Evolutionary conservation across 2,888 invertebrate genomes (phyloP).

Genomic region (Leptura quadrifasciata): DNA sequence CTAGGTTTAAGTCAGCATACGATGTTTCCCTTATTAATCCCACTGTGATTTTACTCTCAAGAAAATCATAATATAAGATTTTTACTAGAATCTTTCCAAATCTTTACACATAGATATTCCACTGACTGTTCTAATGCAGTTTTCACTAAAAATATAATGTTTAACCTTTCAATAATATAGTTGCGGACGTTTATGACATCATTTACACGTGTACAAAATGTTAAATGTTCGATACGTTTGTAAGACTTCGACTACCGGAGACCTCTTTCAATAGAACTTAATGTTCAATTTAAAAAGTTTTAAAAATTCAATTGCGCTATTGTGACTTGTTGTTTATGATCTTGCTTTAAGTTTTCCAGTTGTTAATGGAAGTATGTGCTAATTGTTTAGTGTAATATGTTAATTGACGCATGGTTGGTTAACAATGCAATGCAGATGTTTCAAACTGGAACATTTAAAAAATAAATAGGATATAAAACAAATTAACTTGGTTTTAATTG

Average conservation of each 20-base stretch:
- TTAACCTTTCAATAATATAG: background rate
- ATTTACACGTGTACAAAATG: background rate
- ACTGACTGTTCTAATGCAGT: too few relatives aligned
- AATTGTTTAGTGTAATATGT: constrained; percentile 11
- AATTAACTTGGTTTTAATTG: background rate
- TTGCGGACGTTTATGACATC: background rate
- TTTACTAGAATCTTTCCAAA: too few relatives aligned
- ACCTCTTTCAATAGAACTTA: constrained; percentile 2
- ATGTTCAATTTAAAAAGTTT: background rate
- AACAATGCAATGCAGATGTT: background rate
- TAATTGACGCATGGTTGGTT: constrained; percentile 7
- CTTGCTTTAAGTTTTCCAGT: background rate
- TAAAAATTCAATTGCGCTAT: background rate
- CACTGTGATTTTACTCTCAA: too few relatives aligned
- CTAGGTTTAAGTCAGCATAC: too few relatives aligned
- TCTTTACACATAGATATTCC: too few relatives aligned
- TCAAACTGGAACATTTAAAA: background rate
- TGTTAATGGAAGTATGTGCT: constrained; percentile 9
- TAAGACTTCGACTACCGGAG: background rate
- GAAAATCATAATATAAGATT: too few relatives aligned
- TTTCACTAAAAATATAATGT: background rate
- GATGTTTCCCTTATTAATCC: too few relatives aligned
- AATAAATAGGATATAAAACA: background rate
- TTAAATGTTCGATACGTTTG: background rate
- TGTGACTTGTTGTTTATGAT: constrained; percentile 4